A percentile compares a stretch with the other conserved stretches of the same genome.
Evolutionary conservation across 1,140 invertebrate genomes (phyloP).

Genomic region (Ephestia elutella): DNA sequence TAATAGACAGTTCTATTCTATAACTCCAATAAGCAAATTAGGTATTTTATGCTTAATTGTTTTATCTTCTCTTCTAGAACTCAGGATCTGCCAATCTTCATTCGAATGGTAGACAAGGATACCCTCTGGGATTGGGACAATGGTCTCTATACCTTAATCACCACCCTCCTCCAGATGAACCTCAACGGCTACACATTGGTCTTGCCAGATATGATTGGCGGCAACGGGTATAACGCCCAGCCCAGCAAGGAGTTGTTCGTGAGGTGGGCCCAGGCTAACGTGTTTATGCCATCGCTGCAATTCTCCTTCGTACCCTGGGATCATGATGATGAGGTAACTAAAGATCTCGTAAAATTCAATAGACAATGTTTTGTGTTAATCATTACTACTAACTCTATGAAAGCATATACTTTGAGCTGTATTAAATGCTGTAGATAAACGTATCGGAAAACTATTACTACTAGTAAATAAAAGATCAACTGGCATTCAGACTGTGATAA

Average conservation of each 20-base stretch:
- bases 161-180: slow-evolving; percentile 86
- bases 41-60: too few species aligned
- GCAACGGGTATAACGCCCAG: slow-evolving; percentile 83
- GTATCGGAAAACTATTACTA: too few species aligned
- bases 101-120: slow-evolving; percentile 91
- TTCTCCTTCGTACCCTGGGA: slow-evolving; percentile 93
- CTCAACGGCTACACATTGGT: slow-evolving; percentile 90
- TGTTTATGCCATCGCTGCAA: slow-evolving; percentile 90
- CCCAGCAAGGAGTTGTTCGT: slow-evolving; percentile 87
- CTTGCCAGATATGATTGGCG: slow-evolving; percentile 94
- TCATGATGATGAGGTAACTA: slow-evolving; percentile 79
- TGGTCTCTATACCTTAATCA: slow-evolving; percentile 85
- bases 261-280: slow-evolving; percentile 91
- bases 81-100: slow-evolving; percentile 85
- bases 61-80: slow-evolving; percentile 73
- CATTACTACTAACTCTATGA: too few species aligned
- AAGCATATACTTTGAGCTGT: too few species aligned
- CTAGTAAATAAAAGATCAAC: too few species aligned
- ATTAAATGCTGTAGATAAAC: too few species aligned
- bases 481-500: too few species aligned
- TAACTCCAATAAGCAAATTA: too few species aligned
- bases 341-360: too few species aligned
- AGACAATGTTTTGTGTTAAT: too few species aligned
- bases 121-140: slow-evolving; percentile 86
- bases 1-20: too few species aligned